phyloP scores from a whole-genome alignment of 2,113 vertebrate species.

The Atrichornis clamosus region DNA sequence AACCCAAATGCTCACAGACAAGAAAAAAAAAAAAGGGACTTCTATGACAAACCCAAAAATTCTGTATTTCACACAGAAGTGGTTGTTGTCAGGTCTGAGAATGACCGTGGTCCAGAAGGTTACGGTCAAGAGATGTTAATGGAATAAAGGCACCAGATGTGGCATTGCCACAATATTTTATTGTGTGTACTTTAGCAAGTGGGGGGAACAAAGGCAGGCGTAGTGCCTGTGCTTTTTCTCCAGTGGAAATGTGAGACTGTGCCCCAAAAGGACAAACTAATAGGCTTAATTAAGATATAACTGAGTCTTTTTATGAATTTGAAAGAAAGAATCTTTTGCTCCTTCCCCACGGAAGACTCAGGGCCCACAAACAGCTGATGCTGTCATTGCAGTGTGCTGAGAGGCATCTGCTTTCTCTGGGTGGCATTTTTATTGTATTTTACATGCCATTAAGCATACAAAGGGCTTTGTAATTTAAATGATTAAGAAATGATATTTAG shows the following conservation, averaged over 20 bases:
- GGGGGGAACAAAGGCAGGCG: background rate
- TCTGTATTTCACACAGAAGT: background rate
- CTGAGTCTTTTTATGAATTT: background rate
- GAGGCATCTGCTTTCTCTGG: background rate
- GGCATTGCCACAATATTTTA: background rate
- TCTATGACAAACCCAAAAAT: background rate
- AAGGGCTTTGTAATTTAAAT: background rate
- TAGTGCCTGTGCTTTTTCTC: background rate
- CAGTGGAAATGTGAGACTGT: background rate
- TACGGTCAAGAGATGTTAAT: background rate
- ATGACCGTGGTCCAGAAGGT: background rate
- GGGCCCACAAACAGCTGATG: background rate
- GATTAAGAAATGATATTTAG: constrained; percentile 4
- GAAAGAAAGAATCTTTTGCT: background rate
- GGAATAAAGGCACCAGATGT: background rate
- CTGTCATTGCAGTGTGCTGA: background rate
- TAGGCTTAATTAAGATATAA: background rate
- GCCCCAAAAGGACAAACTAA: background rate
- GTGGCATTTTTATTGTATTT: background rate
- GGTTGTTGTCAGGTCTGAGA: background rate
- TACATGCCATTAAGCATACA: background rate
- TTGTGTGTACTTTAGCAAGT: background rate
- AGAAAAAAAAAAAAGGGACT: background rate
- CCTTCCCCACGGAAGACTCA: background rate
- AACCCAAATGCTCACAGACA: background rate